Percentiles rank a stretch among this genome's conserved stretches.
These are phyloP conservation scores for Laticauda colubrina DNA, from an alignment of 2,113 vertebrate species.

Conservation along the genomic window DNA sequence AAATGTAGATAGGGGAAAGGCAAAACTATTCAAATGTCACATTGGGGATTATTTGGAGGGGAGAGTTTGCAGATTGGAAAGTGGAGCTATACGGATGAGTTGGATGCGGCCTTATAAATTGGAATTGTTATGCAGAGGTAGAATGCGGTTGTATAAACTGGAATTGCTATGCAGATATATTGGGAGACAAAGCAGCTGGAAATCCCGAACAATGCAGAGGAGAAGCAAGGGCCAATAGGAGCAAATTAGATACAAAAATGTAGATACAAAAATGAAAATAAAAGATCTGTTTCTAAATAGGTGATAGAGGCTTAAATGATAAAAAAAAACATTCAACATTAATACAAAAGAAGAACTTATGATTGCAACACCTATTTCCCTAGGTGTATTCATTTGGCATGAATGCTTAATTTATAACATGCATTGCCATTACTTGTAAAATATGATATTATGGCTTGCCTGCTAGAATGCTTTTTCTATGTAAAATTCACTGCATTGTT, in stretches of 20 bases:
- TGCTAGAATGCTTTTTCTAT: neutral
- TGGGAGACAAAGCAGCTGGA: neutral
- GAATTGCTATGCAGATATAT: neutral
- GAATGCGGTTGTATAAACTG: neutral
- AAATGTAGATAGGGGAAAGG: neutral
- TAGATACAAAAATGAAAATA: neutral
- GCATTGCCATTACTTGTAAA: neutral
- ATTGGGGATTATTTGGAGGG: neutral
- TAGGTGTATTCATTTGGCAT: neutral
- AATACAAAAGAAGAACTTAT: neutral
- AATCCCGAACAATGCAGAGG: neutral
- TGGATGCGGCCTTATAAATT: neutral
- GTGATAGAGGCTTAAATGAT: neutral
- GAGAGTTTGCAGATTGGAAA: neutral
- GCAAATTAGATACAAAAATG: too few species aligned
- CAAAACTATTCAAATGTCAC: neutral
- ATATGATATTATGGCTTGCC: neutral
- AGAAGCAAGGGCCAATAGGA: neutral
- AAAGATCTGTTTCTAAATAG: neutral
- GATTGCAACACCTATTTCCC: neutral
- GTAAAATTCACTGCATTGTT: neutral
- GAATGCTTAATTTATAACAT: neutral
- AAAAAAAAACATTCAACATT: neutral
- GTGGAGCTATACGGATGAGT: neutral
- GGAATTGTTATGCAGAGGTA: neutral